Evolutionary conservation across 2,888 invertebrate species (phyloP).

Genomic region (Geotrupes spiniger): DNA sequence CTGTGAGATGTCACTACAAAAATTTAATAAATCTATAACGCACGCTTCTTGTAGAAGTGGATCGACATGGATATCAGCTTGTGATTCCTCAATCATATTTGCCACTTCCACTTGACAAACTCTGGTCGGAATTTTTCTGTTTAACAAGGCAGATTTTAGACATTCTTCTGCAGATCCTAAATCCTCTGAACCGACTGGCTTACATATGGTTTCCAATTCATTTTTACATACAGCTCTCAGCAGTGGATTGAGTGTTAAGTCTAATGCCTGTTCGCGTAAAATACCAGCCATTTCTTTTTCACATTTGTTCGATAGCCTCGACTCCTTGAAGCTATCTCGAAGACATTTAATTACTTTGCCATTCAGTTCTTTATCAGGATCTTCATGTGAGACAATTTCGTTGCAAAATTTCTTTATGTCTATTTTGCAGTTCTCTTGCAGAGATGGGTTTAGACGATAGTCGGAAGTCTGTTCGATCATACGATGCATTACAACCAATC

Average conservation of each 20-base stretch:
- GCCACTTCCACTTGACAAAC: slow-evolving; percentile 84
- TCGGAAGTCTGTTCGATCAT: slow-evolving; percentile 90
- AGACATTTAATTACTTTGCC: slow-evolving; percentile 83
- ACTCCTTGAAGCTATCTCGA: slow-evolving; percentile 74
- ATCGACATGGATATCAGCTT: slow-evolving; percentile 94
- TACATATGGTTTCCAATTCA: slow-evolving; percentile 67
- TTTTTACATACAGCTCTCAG: slow-evolving; percentile 77
- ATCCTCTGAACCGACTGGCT: slow-evolving; percentile 52
- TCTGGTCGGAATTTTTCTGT: slow-evolving; percentile 68
- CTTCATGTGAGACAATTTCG: slow-evolving; percentile 49
- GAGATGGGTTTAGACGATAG: slow-evolving; percentile 81
- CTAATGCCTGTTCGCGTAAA: slow-evolving; percentile 83
- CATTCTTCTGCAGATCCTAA: slow-evolving; percentile 81
- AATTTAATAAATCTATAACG: slow-evolving; percentile 76
- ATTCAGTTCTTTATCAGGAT: slow-evolving; percentile 71
- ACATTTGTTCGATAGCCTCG: slow-evolving; percentile 71
- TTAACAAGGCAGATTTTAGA: slow-evolving; percentile 77
- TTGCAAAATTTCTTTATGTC: slow-evolving; percentile 71
- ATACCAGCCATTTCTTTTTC: slow-evolving; percentile 79
- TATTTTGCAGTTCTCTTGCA: slow-evolving; percentile 74
- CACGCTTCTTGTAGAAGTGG: slow-evolving; percentile 88
- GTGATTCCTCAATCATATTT: slow-evolving; percentile 81
- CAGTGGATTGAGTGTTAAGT: slow-evolving; percentile 87
- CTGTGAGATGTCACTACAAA: slow-evolving; percentile 75
- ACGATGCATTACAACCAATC: slow-evolving; percentile 78